Evolutionary conservation across 2,888 invertebrate genomes (phyloP), one percentile per base, ranked within the genome.

Genomic region (Acanthosoma haemorrhoidale): DNA sequence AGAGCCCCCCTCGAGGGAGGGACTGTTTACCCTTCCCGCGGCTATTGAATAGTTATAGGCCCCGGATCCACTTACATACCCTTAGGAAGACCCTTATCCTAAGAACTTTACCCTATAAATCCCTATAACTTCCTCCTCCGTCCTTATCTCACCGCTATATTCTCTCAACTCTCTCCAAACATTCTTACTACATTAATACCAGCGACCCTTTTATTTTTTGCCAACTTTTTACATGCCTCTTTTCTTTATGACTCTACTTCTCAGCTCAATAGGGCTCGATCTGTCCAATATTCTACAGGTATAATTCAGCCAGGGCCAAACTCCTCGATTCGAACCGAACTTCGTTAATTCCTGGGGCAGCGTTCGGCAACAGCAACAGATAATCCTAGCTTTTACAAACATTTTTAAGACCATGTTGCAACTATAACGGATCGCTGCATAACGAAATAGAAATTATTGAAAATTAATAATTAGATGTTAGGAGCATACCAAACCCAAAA

Each of bases 11-110:
- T 11, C 3, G 5, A 5, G 3, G 13, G 11, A 21, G 13, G 43
- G 18, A 13, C 21, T 8, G 3, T 3, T 15, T 41, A 16, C 8
- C 18, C 8, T 9, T 4, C n/a, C n/a, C n/a, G n/a, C n/a, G n/a
- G 25, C 51, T 51, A 51, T 51, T 51, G 51, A 51, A 51, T 51
- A 51, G 51, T 51, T 51, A 51, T 51, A 51, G 51, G 51, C 51
- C 29, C 25, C 5, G 25, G 6, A 29, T 21, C 4, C n/a, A 21
- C 51, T 51, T 51, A 25, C 51, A 51, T 43, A 21, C 16, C 43
- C 43, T 11, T 1, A 43, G 13, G 21, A 21, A 51, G n/a, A 8
- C 51, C 51, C n/a, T 51, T 13, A 25, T 4, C 51, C 51, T 18
- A 43, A 51, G 51, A 51, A 51, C 13, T 51, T 51, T 11, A 25